A percentile compares a stretch with the other conserved stretches of the same genome.
Conservation (phyloP, 1,140 invertebrate species). For the Trichomalopsis sarcophagae region DNA sequence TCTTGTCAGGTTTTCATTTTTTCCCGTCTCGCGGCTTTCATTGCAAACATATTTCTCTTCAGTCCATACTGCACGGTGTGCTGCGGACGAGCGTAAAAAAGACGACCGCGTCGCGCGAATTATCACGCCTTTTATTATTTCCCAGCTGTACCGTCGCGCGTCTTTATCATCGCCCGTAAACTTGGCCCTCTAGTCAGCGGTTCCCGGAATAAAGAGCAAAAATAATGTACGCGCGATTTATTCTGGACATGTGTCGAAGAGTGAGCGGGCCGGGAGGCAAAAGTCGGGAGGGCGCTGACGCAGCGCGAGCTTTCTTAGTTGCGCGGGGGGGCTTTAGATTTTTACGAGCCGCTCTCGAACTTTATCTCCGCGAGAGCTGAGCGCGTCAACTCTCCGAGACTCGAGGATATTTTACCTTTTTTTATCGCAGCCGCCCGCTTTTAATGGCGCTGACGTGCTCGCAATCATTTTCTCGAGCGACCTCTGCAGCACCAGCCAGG, state of each 20-base stretch:
- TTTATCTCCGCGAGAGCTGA: conserved; percentile 9
- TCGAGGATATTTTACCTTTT: conserved; percentile 31
- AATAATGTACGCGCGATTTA: conserved; percentile 30
- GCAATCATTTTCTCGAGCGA: conserved; percentile 22
- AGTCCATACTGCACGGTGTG: neutral
- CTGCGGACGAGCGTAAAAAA: neutral
- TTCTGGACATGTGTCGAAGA: conserved; percentile 34
- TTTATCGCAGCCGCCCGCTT: conserved; percentile 11
- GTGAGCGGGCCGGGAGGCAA: neutral
- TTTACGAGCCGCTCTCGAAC: conserved; percentile 37
- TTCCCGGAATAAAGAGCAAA: neutral
- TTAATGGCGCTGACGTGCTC: conserved; percentile 30
- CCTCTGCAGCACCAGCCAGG: neutral
- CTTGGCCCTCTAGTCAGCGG: no score
- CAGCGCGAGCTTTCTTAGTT: conserved; percentile 38
- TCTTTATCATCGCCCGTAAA: neutral
- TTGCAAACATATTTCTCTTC: conserved; percentile 6
- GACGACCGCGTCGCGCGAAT: neutral
- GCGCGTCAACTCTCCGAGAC: neutral
- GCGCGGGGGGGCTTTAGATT: conserved; percentile 29
- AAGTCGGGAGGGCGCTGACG: conserved; percentile 19
- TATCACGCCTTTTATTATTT: neutral
- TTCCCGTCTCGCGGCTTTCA: neutral
- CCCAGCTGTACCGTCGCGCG: no score
- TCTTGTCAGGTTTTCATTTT: conserved; percentile 25